phyloP scores from a whole-genome alignment of 2,797 vertebrate genomes.

The Smutsia temminckii region DNA sequence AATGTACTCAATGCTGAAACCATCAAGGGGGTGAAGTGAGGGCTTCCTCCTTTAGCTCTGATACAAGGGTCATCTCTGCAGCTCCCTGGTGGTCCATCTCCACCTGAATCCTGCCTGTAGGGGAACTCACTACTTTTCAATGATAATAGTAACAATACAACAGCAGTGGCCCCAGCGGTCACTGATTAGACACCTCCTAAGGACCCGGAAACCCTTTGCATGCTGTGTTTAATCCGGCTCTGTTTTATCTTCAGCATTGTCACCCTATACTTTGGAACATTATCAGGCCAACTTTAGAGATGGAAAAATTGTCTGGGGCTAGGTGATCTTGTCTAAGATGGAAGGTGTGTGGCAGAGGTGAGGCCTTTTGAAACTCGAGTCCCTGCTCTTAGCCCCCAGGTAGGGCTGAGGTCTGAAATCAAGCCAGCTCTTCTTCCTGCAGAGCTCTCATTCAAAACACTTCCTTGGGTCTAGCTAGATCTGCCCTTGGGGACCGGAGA shows the following conservation, averaged over 20 bases:
- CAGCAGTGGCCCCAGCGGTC: neutral
- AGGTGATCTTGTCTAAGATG: neutral
- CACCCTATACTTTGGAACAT: neutral
- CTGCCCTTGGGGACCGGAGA: neutral
- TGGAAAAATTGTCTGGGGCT: neutral
- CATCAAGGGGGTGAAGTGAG: neutral
- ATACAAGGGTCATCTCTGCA: neutral
- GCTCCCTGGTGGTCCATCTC: neutral
- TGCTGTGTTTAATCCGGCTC: fast-evolving
- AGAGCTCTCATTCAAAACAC: neutral
- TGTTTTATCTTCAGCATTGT: neutral
- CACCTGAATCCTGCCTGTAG: neutral
- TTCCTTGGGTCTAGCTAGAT: neutral
- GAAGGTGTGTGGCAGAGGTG: neutral
- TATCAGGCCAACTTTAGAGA: neutral
- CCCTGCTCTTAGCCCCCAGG: fast-evolving
- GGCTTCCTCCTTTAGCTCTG: neutral
- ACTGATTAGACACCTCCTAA: neutral
- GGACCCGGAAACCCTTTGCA: neutral
- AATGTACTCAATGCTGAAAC: neutral
- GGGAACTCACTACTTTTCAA: neutral
- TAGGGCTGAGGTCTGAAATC: neutral
- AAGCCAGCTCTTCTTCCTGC: neutral
- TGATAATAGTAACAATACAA: neutral
- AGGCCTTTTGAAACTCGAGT: neutral